phyloP scores from a whole-genome alignment of 2,797 vertebrate species.

The Danio kyathit region DNA sequence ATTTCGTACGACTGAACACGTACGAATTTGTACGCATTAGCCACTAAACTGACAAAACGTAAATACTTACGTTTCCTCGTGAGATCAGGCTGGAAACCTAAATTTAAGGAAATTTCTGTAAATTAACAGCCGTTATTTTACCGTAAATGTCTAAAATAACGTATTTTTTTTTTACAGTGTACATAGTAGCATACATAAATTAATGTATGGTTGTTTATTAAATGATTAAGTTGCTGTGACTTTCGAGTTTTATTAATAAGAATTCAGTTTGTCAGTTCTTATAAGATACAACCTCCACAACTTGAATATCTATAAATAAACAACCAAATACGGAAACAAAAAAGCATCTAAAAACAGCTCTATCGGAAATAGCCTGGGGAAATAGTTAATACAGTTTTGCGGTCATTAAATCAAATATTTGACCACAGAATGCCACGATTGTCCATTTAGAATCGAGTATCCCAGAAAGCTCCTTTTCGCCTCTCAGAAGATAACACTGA shows the following conservation, averaged over 20 bases:
- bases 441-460: background rate
- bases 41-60: too few species aligned
- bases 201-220: background rate
- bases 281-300: background rate
- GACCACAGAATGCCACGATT: background rate
- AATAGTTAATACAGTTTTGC: background rate
- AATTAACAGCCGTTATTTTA: too few species aligned
- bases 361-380: conserved; percentile 15
- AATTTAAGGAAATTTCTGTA: too few species aligned
- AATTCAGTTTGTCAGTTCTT: background rate
- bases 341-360: background rate
- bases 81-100: too few species aligned
- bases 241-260: background rate
- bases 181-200: background rate
- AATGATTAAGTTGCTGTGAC: background rate
- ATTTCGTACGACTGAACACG: too few species aligned
- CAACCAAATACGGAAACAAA: background rate
- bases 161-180: too few species aligned
- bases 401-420: conserved; percentile 12
- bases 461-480: background rate
- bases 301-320: background rate
- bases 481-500: background rate
- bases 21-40: too few species aligned
- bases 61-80: too few species aligned
- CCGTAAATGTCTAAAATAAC: too few species aligned